phyloP scores from a whole-genome alignment of 2,113 vertebrate species.

The Plecotus auritus region DNA sequence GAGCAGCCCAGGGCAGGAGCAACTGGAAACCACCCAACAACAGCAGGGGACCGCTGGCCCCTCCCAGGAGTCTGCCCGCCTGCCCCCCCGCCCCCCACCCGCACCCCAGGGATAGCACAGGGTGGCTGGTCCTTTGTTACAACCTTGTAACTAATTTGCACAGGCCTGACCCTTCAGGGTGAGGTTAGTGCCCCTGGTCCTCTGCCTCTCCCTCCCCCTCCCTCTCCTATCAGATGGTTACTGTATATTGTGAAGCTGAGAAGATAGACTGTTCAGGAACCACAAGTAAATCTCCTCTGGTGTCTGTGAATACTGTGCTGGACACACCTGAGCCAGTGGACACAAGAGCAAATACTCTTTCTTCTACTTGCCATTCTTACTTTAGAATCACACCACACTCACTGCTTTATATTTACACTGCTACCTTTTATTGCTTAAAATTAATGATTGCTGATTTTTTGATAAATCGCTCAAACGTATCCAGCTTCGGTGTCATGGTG shows the following conservation, averaged over 20 bases:
- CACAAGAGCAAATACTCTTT: not conserved
- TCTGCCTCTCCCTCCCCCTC: not conserved
- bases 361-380: not conserved
- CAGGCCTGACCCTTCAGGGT: accelerated
- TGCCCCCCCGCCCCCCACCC: too few species aligned
- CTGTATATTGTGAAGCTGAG: not conserved
- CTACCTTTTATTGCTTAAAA: not conserved
- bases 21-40: too few species aligned
- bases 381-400: not conserved
- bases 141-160: not conserved
- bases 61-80: too few species aligned
- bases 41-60: not conserved
- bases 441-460: not conserved
- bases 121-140: not conserved
- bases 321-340: not conserved
- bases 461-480: not conserved
- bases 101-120: not conserved
- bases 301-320: too few species aligned
- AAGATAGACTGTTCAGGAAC: accelerated
- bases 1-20: too few species aligned
- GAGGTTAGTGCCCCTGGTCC: accelerated
- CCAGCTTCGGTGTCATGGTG: not conserved
- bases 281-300: not conserved
- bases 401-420: not conserved
- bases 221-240: not conserved